phyloP scores from a whole-genome alignment of 2,797 vertebrate genomes.

The Gadopsis bispinosus region DNA sequence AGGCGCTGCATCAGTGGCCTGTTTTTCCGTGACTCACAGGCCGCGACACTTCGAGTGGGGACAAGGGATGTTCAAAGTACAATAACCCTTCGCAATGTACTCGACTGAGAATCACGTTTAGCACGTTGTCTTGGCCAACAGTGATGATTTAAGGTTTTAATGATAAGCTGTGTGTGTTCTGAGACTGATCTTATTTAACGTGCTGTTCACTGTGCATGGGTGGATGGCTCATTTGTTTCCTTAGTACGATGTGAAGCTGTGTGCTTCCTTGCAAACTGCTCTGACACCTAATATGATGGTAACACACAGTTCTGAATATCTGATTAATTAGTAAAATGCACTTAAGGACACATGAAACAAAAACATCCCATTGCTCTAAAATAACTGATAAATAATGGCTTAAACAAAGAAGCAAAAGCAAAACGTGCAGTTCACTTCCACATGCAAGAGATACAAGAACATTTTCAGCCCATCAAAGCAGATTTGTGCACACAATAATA shows the following conservation, averaged over 20 bases:
- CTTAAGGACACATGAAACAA: constrained; percentile 35
- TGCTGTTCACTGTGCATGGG: constrained; percentile 39
- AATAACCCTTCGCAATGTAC: constrained; percentile 39
- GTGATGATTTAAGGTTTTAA: constrained; percentile 47
- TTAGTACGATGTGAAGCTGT: constrained; percentile 44
- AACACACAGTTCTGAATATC: constrained; percentile 21
- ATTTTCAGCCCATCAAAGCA: constrained; percentile 61
- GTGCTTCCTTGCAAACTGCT: constrained; percentile 45
- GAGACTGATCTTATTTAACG: constrained; percentile 58
- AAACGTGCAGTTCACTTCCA: not conserved
- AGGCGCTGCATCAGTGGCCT: constrained; percentile 74
- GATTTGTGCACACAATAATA: constrained; percentile 59
- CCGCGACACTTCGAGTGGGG: constrained; percentile 50
- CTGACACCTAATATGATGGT: constrained; percentile 34
- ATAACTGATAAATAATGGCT: constrained; percentile 11
- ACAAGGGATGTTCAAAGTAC: constrained; percentile 54
- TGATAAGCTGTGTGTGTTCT: constrained; percentile 48
- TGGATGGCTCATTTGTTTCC: constrained; percentile 56
- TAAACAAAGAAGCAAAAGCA: constrained; percentile 18
- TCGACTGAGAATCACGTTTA: constrained; percentile 48
- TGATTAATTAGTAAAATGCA: constrained; percentile 48
- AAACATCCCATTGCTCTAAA: constrained; percentile 10
- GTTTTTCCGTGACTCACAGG: constrained; percentile 79
- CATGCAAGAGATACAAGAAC: constrained; percentile 18
- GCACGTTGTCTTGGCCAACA: constrained; percentile 47